Evolutionary conservation across 1,140 invertebrate species (phyloP).

Genomic region (Leptoteleia sp.): DNA sequence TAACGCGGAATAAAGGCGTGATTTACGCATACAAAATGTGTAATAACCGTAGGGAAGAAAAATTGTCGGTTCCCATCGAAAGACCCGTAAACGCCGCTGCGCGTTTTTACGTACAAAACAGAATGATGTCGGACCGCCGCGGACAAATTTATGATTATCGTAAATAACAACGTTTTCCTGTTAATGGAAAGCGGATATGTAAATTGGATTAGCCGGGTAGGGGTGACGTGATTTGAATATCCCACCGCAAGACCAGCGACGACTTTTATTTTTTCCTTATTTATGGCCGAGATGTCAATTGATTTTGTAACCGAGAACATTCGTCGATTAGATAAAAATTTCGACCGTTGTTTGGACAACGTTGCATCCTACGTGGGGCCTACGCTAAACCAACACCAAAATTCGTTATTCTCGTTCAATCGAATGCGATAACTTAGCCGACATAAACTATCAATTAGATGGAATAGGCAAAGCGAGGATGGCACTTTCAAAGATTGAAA

Average conservation of each 20-base stretch:
- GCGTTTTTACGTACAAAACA: conserved; percentile 8
- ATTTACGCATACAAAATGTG: conserved; percentile 28
- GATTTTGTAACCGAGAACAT: conserved; percentile 23
- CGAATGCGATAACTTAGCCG: conserved; percentile 21
- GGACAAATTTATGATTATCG: conserved; percentile 32
- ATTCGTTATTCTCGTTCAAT: conserved; percentile 38
- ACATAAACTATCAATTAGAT: conserved; percentile 45
- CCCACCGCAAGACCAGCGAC: conserved; percentile 6
- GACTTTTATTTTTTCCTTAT: conserved; percentile 12
- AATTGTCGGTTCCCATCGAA: conserved; percentile 27
- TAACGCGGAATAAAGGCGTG: conserved; percentile 18
- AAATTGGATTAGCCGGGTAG: conserved; percentile 25
- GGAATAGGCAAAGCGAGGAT: too few species aligned
- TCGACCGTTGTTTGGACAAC: too few species aligned
- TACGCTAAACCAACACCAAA: conserved; percentile 2
- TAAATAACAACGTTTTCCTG: conserved; percentile 31
- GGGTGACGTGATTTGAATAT: conserved; percentile 12
- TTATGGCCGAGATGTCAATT: conserved; percentile 26
- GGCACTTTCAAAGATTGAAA: too few species aligned
- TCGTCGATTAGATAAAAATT: conserved; percentile 53
- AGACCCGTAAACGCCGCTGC: conserved; percentile 15
- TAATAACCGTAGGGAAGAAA: conserved; percentile 10
- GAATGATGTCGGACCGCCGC: neutral
- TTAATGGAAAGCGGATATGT: conserved; percentile 38
- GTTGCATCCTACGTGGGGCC: conserved; percentile 13